These are phyloP conservation scores for Suillia variegata DNA, from an alignment of 2,888 invertebrate genomes.

Conservation along the genomic window DNA sequence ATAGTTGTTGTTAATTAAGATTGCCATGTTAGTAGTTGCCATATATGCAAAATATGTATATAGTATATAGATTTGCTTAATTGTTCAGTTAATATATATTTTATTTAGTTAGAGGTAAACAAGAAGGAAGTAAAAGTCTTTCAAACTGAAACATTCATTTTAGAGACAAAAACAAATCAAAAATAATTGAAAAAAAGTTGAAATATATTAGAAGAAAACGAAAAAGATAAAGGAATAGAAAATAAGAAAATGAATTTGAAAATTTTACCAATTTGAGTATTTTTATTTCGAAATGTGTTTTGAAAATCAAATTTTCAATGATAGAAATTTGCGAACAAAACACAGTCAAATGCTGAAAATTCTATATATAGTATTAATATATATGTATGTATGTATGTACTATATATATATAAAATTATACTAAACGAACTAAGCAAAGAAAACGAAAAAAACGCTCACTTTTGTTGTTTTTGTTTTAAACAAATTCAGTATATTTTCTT, in stretches of 20 bases:
- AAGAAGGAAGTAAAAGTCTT: not conserved
- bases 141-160: conserved; percentile 4
- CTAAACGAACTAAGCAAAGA: not conserved
- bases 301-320: conserved; percentile 40
- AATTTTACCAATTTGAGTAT: too few relatives aligned
- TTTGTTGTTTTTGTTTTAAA: not conserved
- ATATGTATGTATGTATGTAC: too few relatives aligned
- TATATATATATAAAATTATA: too few relatives aligned
- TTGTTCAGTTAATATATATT: conserved; percentile 25
- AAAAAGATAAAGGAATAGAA: too few relatives aligned
- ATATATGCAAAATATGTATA: conserved; percentile 23
- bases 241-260: too few relatives aligned
- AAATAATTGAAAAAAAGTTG: not conserved
- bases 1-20: too few relatives aligned
- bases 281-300: too few relatives aligned
- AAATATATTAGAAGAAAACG: not conserved
- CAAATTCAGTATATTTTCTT: conserved; percentile 3
- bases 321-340: conserved; percentile 51
- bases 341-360: conserved; percentile 13
- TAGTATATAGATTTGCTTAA: conserved; percentile 6
- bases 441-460: not conserved
- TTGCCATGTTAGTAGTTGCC: too few relatives aligned
- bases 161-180: too few relatives aligned
- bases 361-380: not conserved
- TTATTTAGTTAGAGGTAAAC: conserved; percentile 30